Base-by-base conservation (phyloP, 2,888 invertebrate genomes). In the Cataglyphis rosenhaueri region DNA sequence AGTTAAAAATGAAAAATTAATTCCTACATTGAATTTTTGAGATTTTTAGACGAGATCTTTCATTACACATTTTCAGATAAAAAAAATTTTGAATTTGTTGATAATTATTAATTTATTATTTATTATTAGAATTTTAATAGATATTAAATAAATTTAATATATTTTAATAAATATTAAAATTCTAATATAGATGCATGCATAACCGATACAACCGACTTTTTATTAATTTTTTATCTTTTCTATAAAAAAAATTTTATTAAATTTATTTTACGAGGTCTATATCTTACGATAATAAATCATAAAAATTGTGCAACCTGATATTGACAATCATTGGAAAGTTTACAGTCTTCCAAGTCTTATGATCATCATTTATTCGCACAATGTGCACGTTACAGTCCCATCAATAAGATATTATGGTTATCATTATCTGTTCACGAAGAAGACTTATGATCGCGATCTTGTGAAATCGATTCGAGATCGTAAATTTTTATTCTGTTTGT, bases 321-420 rank as follows among this genome's bases (percentile, higher is more conserved):
- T 76, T 55, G 70, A 44, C 78, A 48, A 70, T 78, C 64, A 8
- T 21, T 35, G 57, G 32, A 44, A 68, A 44, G 25, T 70, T 78
- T 78, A 78, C 21, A 59, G 29, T 48, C 25, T 68, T n/a, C 15
- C 29, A 29, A 29, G n/a, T 52, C 59, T 68, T 78, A 78, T 29
- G 68, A 18, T 57, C 70, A 18, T 68, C 68, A 70, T 78, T 78
- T 70, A 32, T 32, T 25, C 44, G 59, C 70, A 44, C 59, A 35
- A 44, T 70, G 59, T 70, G 78, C 59, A 25, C 29, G 70, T 78
- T 78, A 78, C 78, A 78, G 70, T 35, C 44, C 32, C 44, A 44
- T 78, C 70, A 78, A 59, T 70, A 59, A 78, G 4, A 65, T 78
- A 78, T 78, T 78, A 68, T 59, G 78, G 70, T 78, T 78, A 78